Conservation (phyloP, 2,888 invertebrate genomes). For the Cremastobaeus sp. region DNA sequence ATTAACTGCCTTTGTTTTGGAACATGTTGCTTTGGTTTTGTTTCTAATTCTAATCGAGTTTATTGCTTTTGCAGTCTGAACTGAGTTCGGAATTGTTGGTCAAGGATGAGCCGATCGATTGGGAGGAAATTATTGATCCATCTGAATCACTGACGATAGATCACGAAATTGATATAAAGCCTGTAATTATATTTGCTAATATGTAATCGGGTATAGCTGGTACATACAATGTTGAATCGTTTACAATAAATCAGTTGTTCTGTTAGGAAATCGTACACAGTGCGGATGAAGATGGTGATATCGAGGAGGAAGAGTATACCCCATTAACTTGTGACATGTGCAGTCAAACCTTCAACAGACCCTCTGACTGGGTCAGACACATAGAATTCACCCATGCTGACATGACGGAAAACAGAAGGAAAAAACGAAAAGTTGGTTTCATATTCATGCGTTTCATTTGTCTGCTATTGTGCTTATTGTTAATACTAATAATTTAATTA, state of each 20-base stretch:
- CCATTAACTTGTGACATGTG: slow-evolving; percentile 90
- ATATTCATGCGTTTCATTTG: not conserved
- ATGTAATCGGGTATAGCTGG: too few species aligned
- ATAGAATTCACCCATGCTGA: slow-evolving; percentile 87
- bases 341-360: slow-evolving; percentile 89
- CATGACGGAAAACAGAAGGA: slow-evolving; percentile 79
- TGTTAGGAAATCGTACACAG: slow-evolving; percentile 76
- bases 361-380: slow-evolving; percentile 90
- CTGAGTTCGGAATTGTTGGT: slow-evolving; percentile 75
- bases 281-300: slow-evolving; percentile 78
- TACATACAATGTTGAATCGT: too few species aligned
- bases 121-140: slow-evolving; percentile 84
- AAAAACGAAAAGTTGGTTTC: slow-evolving; percentile 73
- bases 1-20: not conserved
- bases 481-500: not conserved
- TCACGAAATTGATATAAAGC: slow-evolving; percentile 85
- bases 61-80: slow-evolving; percentile 73
- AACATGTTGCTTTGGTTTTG: not conserved
- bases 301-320: slow-evolving; percentile 84
- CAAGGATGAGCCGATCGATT: slow-evolving; percentile 85
- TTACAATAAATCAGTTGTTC: slow-evolving; percentile 21
- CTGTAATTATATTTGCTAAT: slow-evolving; percentile 79
- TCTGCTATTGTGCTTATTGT: not conserved
- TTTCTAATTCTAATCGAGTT: not conserved
- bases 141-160: slow-evolving; percentile 84